Evolutionary conservation across 2,113 vertebrate genomes (phyloP), one percentile per base, ranked within the genome.

Genomic region (Scytalopus superciliaris): DNA sequence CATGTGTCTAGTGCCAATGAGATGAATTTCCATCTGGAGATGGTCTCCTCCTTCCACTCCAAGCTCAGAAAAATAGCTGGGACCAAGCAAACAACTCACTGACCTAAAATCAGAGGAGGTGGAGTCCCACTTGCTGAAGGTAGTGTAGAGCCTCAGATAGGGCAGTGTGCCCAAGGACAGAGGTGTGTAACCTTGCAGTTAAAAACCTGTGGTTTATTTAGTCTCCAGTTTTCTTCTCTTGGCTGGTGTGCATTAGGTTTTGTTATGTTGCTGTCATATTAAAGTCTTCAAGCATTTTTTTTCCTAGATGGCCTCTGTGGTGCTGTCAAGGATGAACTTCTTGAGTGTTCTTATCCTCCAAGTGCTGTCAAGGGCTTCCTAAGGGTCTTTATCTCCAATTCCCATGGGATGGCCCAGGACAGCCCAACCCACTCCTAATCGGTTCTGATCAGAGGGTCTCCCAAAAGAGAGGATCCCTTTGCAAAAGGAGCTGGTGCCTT

Each of bases 81-180:
- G 42, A 92, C 37, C 52, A 72, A 45, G 37, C 27, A 87, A 49
- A 9, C 7, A 28, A 21, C 19, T 73, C 53, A 31, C 37, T 2
- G 5, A 33, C n/a, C 35, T 87, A 39, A 84, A 84, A 53, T 44
- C 21, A 39, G 42, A 39, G 25, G 10, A 87, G 16, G 2, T 76
- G 31, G 5, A 8, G 33, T 87, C 10, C 16, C 25, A 45, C 10
- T 14, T 72, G 52, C 52, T 90, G 47, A 53, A 84, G 72, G 9
- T n/a, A 21, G 23, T 39, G 11, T 37, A 75, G 47, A 57, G 23
- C 27, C 24, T 87, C 40, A 87, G 68, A 78, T 59, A 49, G 22
- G 53, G 17, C 15, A 86, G 39, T 0, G 0, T 50, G 21, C 25
- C 35, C 55, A 66, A 44, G 33, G 35, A 27, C 5, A 3, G 53